Evolutionary conservation across 2,797 vertebrate species (phyloP).

Genomic region (Dicrostonyx torquatus): DNA sequence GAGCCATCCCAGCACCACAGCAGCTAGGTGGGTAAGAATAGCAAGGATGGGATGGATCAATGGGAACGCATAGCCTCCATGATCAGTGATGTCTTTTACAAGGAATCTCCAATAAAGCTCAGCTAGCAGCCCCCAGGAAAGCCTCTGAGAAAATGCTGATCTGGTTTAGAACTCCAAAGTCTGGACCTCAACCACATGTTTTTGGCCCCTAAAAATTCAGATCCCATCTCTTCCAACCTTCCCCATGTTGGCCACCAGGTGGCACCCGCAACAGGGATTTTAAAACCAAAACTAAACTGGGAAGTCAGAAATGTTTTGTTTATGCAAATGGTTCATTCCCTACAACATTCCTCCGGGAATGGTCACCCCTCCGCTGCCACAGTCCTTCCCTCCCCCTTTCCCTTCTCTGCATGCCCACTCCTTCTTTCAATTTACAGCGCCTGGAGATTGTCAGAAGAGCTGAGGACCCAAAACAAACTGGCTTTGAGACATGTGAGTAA

Average conservation of each 20-base stretch:
- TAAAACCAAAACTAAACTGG: constrained; percentile 70
- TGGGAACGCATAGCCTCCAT: background rate
- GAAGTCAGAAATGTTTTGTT: constrained; percentile 54
- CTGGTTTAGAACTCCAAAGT: background rate
- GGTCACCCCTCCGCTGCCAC: constrained; percentile 40
- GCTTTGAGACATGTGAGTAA: constrained; percentile 74
- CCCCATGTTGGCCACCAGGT: constrained; percentile 49
- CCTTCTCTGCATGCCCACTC: constrained; percentile 12
- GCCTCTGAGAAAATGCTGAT: background rate
- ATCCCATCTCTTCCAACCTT: background rate
- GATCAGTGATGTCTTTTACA: background rate
- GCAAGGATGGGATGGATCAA: background rate
- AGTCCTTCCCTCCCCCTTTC: constrained; percentile 36
- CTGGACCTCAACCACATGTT: background rate
- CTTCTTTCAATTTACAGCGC: constrained; percentile 28
- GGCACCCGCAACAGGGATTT: constrained; percentile 62
- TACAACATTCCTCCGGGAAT: constrained; percentile 66
- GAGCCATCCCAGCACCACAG: background rate
- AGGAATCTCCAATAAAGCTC: background rate
- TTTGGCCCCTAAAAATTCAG: background rate
- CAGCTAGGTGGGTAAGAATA: background rate
- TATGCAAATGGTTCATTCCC: constrained; percentile 73
- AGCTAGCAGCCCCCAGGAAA: background rate
- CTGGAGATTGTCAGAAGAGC: constrained; percentile 25
- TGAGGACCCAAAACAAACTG: background rate